Conservation (phyloP, 2,888 invertebrate species). For the Eulithis prunata region DNA sequence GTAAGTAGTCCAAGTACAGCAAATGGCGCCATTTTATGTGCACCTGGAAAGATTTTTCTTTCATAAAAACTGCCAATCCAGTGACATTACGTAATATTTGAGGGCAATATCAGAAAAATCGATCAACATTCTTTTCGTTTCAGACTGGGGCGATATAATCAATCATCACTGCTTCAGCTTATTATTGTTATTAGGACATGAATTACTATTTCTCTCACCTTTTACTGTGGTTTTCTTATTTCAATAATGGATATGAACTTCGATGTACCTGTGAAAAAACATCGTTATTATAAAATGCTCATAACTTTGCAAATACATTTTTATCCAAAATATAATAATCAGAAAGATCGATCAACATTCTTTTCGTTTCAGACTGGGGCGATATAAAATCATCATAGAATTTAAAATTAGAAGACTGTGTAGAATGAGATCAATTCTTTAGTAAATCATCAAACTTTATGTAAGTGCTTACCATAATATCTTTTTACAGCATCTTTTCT, state of each 20-base stretch:
- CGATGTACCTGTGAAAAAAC: constrained; percentile 20
- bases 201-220: no score
- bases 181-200: neutral
- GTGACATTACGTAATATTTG: neutral
- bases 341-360: constrained; percentile 21
- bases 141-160: constrained; percentile 70
- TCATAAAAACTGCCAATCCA: no score
- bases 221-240: no score
- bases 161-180: constrained; percentile 49
- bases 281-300: constrained; percentile 35
- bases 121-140: constrained; percentile 57
- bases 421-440: neutral
- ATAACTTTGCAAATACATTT: neutral
- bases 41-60: no score
- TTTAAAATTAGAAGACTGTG: neutral
- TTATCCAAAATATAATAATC: constrained; percentile 14
- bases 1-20: no score
- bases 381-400: constrained; percentile 25
- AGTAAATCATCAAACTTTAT: neutral
- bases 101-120: constrained; percentile 43
- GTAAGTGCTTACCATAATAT: no score
- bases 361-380: constrained; percentile 26
- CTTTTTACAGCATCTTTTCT: neutral
- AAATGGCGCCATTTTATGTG: no score
- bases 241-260: no score